phyloP scores from a whole-genome alignment of 2,888 invertebrate species.

The Caenorhabditis angaria region DNA sequence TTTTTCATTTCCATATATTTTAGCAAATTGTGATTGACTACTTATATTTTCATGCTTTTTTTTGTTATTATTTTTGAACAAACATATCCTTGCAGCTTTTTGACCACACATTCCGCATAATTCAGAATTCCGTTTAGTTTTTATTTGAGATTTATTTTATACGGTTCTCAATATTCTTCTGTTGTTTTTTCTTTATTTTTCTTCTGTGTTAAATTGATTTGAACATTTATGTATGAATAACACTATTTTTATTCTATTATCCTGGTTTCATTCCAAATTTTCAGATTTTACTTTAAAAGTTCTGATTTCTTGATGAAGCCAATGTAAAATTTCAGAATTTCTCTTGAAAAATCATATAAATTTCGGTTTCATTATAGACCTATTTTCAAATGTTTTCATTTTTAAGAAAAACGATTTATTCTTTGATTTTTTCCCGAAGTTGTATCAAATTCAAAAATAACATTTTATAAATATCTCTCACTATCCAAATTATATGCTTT shows the following conservation, averaged over 20 bases:
- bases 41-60: not conserved
- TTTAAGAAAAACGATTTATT: no score
- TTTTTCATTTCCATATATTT: not conserved
- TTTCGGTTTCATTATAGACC: no score
- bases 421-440: not conserved
- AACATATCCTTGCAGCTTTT: not conserved
- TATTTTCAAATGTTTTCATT: slow-evolving; percentile 4
- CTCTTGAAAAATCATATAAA: no score
- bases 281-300: no score
- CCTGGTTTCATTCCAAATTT: no score
- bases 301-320: no score
- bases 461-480: not conserved
- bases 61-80: not conserved
- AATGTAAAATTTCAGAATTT: no score
- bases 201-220: no score
- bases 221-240: no score
- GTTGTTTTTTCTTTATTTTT: no score
- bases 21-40: not conserved
- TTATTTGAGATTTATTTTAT: not conserved
- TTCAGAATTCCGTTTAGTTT: not conserved
- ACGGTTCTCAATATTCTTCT: not conserved
- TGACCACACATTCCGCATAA: not conserved
- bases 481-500: not conserved
- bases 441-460: not conserved
- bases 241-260: no score